Base-by-base conservation (phyloP, 1,140 invertebrate species). In the Diprion similis region DNA sequence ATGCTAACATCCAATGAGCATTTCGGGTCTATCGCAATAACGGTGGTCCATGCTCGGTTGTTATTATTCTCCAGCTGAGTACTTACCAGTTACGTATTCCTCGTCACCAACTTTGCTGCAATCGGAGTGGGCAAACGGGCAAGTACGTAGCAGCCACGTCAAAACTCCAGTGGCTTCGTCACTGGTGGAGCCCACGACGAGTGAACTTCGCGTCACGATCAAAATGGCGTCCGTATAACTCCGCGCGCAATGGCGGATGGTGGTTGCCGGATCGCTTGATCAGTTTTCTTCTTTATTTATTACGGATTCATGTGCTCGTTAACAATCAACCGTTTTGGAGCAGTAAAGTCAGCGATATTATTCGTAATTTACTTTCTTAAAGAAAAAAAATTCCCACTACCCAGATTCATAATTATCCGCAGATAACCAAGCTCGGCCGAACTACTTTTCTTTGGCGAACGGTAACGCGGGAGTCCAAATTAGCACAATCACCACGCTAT, bases 131-230 rank as follows among this genome's bases (percentile, higher is more conserved):
- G 93, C 93, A 94, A 94, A 92, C 90, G 91, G 91, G 91, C 93
- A 92, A 91, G 94, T 95, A 95, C 94, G 94, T 96, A 95, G 94
- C 93, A 94, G 94, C 94, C 94, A 96, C 94, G 94, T 96, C 94
- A 96, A 96, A 92, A 93, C 93, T 93, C 93, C 92, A 92, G 92
- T 92, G 92, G 92, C 92, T 93, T 95, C 94, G 94, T 95, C 94
- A 95, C 94, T 93, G 91, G 90, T 90, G 88, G 90, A 91, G 89
- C 90, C 89, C 90, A 89, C 83, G 78, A 80, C 78, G 80, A 79
- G 77, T 81, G 84, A 85, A 87, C 89, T 90, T 90, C 91, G 92
- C 91, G 92, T 93, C 92, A 92, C 91, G 72, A 90, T 89, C 90
- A 92, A 92, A 90, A 91, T 91, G 90, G 90, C 90, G 85, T 88